Percentiles rank a stretch among this genome's conserved stretches.
Evolutionary conservation across 2,113 vertebrate genomes (phyloP).

Genomic region (Phylloscopus trochiloides): DNA sequence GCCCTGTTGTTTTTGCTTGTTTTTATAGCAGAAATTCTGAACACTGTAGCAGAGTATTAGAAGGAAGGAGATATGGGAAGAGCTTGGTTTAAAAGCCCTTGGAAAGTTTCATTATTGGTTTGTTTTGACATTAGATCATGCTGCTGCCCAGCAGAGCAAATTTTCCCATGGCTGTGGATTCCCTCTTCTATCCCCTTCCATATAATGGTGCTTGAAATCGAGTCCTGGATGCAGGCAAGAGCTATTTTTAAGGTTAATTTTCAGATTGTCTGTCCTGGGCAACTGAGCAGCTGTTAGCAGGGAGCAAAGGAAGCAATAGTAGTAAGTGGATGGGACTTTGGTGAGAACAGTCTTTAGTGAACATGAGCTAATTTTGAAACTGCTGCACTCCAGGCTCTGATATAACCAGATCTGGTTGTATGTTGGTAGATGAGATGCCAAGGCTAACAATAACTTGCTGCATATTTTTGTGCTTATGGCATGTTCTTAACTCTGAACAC

Average conservation of each 20-base stretch:
- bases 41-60: neutral
- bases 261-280: accelerated
- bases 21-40: neutral
- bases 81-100: neutral
- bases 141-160: neutral
- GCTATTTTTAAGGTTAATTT: neutral
- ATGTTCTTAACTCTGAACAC: neutral
- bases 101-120: neutral
- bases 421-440: neutral
- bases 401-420: neutral
- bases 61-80: neutral
- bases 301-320: neutral
- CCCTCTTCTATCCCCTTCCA: accelerated
- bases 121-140: neutral
- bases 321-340: neutral
- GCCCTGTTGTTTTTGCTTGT: neutral
- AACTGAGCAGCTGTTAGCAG: neutral
- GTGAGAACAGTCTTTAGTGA: neutral
- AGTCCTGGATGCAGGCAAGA: neutral
- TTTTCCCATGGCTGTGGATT: neutral
- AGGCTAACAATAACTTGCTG: neutral
- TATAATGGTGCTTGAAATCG: neutral
- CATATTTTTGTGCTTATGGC: neutral
- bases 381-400: neutral
- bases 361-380: neutral